A percentile compares a stretch with the other conserved stretches of the same genome.
phyloP scores from a whole-genome alignment of 2,797 vertebrate species.

The Oophaga sylvatica region DNA sequence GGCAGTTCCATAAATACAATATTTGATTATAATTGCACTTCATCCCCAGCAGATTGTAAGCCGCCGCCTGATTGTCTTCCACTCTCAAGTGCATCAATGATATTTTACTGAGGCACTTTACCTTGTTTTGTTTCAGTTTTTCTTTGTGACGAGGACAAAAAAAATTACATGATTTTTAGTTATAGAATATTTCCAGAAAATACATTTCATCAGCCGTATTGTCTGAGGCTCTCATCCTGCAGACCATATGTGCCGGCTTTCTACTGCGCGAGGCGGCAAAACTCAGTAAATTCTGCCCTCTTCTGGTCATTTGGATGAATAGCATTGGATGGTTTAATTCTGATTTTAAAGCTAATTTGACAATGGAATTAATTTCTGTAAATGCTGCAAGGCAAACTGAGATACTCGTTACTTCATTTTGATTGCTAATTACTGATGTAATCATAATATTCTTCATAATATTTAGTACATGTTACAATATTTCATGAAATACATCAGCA shows the following conservation, averaged over 20 bases:
- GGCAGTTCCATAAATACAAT: not conserved
- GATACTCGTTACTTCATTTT: too few relatives aligned
- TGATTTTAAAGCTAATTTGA: not conserved
- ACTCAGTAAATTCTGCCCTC: slow-evolving; percentile 75
- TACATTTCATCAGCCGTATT: not conserved
- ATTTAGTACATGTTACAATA: too few relatives aligned
- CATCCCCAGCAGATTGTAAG: not conserved
- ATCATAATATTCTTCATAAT: too few relatives aligned
- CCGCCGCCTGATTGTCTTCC: not conserved
- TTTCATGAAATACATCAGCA: too few relatives aligned
- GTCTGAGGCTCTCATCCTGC: not conserved
- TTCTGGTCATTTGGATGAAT: slow-evolving; percentile 66
- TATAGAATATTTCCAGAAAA: slow-evolving; percentile 17
- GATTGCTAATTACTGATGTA: too few relatives aligned
- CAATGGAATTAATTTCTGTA: not conserved
- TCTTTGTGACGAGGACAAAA: slow-evolving; percentile 13
- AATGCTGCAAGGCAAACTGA: not conserved
- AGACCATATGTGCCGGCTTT: not conserved
- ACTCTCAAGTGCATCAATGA: not conserved
- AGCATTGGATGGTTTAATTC: not conserved
- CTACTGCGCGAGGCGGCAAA: not conserved
- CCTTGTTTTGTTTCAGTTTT: slow-evolving; percentile 18
- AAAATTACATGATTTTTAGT: slow-evolving; percentile 37
- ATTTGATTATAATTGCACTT: slow-evolving; percentile 11
- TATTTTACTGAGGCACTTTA: not conserved